Conservation (phyloP, 2,888 invertebrate genomes). For the Aporophyla nigra region DNA sequence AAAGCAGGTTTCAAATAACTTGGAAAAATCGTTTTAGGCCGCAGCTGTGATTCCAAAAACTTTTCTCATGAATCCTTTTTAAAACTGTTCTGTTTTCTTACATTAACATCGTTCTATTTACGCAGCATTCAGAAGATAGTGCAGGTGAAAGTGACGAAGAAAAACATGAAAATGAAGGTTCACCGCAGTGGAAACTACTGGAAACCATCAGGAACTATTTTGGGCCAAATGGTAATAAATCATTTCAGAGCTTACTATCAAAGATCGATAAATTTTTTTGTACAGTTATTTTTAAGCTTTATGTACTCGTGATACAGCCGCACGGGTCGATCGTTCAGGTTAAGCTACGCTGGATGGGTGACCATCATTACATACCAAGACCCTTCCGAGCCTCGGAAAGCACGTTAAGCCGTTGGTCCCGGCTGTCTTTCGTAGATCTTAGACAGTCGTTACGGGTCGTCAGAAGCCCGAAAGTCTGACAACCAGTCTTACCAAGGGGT, state of each 20-base stretch:
- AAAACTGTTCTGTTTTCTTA: not conserved
- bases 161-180: slow-evolving; percentile 92
- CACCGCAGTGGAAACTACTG: slow-evolving; percentile 97
- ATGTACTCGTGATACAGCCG: not conserved
- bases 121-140: slow-evolving; percentile 89
- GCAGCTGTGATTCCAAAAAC: not conserved
- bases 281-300: too few species aligned
- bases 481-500: too few species aligned
- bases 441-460: too few species aligned
- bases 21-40: not conserved
- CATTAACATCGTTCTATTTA: slow-evolving; percentile 23
- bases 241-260: not conserved
- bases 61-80: not conserved
- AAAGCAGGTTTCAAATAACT: not conserved
- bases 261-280: too few species aligned
- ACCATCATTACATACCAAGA: too few species aligned
- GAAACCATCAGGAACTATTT: slow-evolving; percentile 93
- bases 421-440: too few species aligned
- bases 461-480: too few species aligned
- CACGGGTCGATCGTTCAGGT: too few species aligned
- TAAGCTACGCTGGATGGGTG: too few species aligned
- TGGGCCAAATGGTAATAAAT: slow-evolving; percentile 82
- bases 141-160: slow-evolving; percentile 92
- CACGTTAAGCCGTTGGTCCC: too few species aligned
- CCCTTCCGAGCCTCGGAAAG: too few species aligned